phyloP scores from a whole-genome alignment of 2,888 invertebrate species.

The Philonicus albiceps region DNA sequence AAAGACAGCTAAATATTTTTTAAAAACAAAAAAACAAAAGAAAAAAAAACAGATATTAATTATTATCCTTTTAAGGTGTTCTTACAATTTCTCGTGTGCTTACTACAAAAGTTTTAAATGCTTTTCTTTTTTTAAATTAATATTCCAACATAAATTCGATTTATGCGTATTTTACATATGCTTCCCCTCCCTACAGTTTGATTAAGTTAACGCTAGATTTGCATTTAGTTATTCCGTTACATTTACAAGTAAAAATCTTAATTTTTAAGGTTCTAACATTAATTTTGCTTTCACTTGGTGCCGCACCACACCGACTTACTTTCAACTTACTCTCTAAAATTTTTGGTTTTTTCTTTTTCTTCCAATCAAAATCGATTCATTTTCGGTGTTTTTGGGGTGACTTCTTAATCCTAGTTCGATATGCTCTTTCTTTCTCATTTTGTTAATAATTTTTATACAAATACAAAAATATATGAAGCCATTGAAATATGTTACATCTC shows the following conservation, averaged over 20 bases:
- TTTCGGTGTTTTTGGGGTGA: background rate
- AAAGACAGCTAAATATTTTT: background rate
- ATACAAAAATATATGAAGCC: background rate
- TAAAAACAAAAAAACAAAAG: too few species aligned
- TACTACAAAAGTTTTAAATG: background rate
- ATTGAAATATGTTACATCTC: background rate
- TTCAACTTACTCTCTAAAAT: background rate
- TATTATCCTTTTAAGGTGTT: slow-evolving; percentile 11
- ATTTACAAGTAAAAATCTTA: background rate
- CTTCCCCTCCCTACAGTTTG: background rate
- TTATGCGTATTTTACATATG: background rate
- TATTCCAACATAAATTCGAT: background rate
- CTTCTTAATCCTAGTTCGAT: background rate
- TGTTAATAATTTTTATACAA: background rate
- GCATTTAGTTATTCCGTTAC: slow-evolving; percentile 12
- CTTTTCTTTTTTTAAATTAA: background rate
- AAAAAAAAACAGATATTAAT: background rate
- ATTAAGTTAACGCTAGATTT: background rate
- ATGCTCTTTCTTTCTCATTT: background rate
- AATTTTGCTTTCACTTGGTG: background rate
- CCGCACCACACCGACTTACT: background rate
- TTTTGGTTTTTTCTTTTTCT: background rate
- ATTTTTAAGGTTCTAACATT: background rate
- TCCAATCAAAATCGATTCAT: background rate
- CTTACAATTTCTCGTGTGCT: background rate